Evolutionary conservation across 2,113 vertebrate genomes (phyloP).

Genomic region (Podarcis raffonei): DNA sequence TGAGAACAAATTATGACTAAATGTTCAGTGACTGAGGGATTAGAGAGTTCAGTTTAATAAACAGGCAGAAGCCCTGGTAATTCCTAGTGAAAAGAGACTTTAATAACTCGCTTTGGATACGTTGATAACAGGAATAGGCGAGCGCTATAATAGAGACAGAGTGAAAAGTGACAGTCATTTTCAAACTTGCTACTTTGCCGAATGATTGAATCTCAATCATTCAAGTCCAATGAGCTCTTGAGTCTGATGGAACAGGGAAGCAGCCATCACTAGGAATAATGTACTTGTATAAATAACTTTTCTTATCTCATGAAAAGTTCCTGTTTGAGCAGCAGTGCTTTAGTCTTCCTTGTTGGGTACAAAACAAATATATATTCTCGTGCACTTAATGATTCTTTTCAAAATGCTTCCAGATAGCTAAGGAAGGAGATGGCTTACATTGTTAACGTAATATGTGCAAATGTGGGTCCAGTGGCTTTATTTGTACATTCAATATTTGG

Average conservation of each 20-base stretch:
- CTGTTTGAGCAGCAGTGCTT: background rate
- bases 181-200: constrained; percentile 3
- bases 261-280: constrained; percentile 9
- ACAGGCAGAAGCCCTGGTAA: background rate
- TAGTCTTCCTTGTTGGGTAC: background rate
- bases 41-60: background rate
- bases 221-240: background rate
- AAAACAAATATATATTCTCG: background rate
- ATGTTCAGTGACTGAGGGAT: background rate
- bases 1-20: accelerated
- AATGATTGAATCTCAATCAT: constrained; percentile 16
- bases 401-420: background rate
- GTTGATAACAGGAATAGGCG: constrained; percentile 16
- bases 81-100: constrained; percentile 31
- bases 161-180: background rate
- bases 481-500: background rate
- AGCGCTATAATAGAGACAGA: background rate
- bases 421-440: background rate
- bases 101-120: constrained; percentile 23
- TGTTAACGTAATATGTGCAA: background rate
- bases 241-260: background rate
- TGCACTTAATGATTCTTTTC: background rate
- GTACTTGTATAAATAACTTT: background rate
- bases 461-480: background rate
- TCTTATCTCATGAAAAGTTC: background rate